Conservation (phyloP, 1,140 invertebrate genomes). For the Ctenoplectra terminalis region DNA sequence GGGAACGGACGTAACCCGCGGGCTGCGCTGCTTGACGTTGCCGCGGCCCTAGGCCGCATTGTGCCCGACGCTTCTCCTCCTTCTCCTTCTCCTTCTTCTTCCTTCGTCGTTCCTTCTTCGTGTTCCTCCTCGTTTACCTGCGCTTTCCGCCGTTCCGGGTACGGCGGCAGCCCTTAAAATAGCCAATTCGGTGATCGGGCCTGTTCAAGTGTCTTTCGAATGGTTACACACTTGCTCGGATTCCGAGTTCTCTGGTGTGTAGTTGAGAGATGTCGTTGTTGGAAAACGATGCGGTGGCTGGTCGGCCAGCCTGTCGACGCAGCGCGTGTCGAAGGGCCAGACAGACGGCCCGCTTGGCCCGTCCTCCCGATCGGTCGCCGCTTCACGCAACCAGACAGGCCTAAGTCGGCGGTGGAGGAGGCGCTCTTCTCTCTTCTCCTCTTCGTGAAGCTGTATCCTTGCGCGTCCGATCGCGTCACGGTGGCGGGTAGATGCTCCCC, state of each 20-base stretch:
- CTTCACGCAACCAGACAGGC: constrained; percentile 57
- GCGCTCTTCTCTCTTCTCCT: constrained; percentile 49
- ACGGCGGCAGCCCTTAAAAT: background rate
- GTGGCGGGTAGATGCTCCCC: constrained; percentile 34
- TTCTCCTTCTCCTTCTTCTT: constrained; percentile 28
- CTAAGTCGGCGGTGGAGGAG: constrained; percentile 58
- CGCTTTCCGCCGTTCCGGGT: background rate
- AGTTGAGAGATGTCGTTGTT: constrained; percentile 1
- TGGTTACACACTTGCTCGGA: constrained; percentile 6
- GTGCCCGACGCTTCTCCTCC: constrained; percentile 40
- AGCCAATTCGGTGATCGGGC: background rate
- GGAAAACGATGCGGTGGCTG: constrained; percentile 51
- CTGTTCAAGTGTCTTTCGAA: constrained; percentile 8
- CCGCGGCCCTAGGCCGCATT: constrained; percentile 70
- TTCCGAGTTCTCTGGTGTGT: constrained; percentile 2
- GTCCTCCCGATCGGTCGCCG: constrained; percentile 62
- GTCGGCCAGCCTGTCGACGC: constrained; percentile 61
- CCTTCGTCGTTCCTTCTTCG: background rate
- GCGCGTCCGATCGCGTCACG: constrained; percentile 48
- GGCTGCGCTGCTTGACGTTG: constrained; percentile 39
- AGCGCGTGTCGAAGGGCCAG: constrained; percentile 67
- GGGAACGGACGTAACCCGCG: constrained; percentile 52
- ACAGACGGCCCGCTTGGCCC: constrained; percentile 65
- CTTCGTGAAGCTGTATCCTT: constrained; percentile 64
- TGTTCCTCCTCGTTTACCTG: constrained; percentile 28